Evolutionary conservation across 2,888 invertebrate genomes (phyloP).

Genomic region (Meteorus colon): DNA sequence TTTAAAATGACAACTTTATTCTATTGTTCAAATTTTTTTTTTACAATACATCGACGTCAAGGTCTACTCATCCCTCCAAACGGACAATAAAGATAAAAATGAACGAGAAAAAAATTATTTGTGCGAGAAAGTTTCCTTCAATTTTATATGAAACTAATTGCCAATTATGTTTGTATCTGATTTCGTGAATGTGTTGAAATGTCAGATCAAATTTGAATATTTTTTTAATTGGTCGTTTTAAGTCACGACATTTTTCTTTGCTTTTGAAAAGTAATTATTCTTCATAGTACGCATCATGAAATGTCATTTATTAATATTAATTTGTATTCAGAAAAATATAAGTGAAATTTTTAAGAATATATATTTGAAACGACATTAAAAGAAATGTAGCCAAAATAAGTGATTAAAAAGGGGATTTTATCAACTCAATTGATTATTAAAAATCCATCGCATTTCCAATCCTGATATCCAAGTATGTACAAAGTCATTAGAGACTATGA

Average conservation of each 20-base stretch:
- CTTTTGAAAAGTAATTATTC: background rate
- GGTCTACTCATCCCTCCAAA: background rate
- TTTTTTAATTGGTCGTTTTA: background rate
- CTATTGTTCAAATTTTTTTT: slow-evolving; percentile 47
- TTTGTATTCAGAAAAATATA: slow-evolving; percentile 29
- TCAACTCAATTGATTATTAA: background rate
- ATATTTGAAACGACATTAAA: slow-evolving; percentile 11
- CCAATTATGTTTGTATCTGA: background rate
- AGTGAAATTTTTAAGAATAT: slow-evolving; percentile 4
- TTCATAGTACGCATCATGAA: background rate
- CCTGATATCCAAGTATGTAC: slow-evolving; percentile 34
- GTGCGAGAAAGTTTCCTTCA: slow-evolving; percentile 10
- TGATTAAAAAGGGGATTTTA: background rate
- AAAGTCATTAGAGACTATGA: slow-evolving; percentile 28
- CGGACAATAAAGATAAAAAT: background rate
- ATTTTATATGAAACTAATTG: background rate
- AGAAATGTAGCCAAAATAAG: background rate
- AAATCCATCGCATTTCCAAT: slow-evolving; percentile 3
- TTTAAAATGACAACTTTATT: slow-evolving; percentile 62
- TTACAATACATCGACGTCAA: slow-evolving; percentile 54
- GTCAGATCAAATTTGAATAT: background rate
- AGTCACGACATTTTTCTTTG: background rate
- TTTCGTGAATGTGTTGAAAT: background rate
- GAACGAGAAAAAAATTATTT: background rate
- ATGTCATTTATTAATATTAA: slow-evolving; percentile 18